Conservation (phyloP, 2,113 vertebrate genomes). For the Gasterosteus aculeatus region DNA sequence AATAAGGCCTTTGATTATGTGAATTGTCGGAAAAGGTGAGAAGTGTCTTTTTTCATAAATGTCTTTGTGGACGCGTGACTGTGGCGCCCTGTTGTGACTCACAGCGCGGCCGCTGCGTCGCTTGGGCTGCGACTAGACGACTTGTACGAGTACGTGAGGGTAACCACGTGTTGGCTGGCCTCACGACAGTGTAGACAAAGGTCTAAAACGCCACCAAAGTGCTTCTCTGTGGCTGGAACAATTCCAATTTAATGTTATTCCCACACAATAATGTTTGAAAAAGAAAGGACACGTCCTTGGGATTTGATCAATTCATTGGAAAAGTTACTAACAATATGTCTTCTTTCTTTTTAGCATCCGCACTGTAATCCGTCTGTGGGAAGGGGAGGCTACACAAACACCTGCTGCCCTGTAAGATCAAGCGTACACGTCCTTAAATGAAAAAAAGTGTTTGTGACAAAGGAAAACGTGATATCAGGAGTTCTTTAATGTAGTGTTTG, state of each 20-base stretch:
- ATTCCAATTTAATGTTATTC: not conserved
- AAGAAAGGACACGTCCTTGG: not conserved
- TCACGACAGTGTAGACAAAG: not conserved
- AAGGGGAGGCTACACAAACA: not conserved
- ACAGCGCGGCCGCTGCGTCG: not conserved
- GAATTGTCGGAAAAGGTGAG: conserved; percentile 80
- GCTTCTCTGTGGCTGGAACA: not conserved
- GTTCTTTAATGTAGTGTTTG: too few relatives aligned
- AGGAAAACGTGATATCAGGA: too few relatives aligned
- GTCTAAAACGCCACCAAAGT: not conserved
- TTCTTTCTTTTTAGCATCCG: conserved; percentile 55
- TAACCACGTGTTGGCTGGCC: not conserved
- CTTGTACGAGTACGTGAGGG: not conserved
- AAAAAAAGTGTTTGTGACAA: too few relatives aligned
- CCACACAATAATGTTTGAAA: not conserved
- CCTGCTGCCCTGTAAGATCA: accelerated
- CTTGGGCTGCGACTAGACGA: not conserved
- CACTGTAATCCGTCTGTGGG: conserved; percentile 60
- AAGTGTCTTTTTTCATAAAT: not conserved
- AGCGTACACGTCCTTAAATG: not conserved
- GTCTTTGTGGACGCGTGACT: not conserved
- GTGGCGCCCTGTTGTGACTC: not conserved
- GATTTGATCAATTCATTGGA: not conserved
- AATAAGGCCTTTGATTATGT: conserved; percentile 85
- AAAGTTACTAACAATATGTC: not conserved